These are phyloP conservation scores for Eubasilissa splendida DNA, from an alignment of 2,888 invertebrate species.

Conservation along the genomic window DNA sequence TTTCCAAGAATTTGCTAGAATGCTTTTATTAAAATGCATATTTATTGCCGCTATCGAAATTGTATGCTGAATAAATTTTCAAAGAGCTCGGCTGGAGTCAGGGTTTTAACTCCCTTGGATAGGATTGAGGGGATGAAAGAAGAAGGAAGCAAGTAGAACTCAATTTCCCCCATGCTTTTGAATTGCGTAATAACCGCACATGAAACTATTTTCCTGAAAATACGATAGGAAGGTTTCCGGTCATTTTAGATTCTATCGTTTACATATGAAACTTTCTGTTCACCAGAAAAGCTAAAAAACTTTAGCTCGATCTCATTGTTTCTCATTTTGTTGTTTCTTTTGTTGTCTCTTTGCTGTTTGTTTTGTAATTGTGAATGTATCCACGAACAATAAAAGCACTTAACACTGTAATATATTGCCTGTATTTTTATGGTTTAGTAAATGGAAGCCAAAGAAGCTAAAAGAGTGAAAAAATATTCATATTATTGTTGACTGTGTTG, in stretches of 20 bases:
- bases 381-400: too few relatives aligned
- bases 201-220: constrained; percentile 9
- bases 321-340: too few relatives aligned
- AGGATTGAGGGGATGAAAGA: constrained; percentile 8
- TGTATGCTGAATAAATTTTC: not conserved
- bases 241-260: constrained; percentile 30
- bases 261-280: constrained; percentile 9
- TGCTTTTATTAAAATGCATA: constrained; percentile 16
- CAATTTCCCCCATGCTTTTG: constrained; percentile 17
- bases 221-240: not conserved
- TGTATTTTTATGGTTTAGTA: too few relatives aligned
- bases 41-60: constrained; percentile 7
- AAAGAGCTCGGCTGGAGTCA: not conserved
- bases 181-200: constrained; percentile 18
- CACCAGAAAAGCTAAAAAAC: not conserved
- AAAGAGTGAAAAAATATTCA: too few relatives aligned
- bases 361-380: too few relatives aligned
- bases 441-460: too few relatives aligned
- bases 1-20: not conserved
- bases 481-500: too few relatives aligned
- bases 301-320: too few relatives aligned
- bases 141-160: constrained; percentile 7
- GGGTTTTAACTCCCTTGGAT: constrained; percentile 17
- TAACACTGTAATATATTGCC: too few relatives aligned
- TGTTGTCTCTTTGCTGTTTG: too few relatives aligned